Base-by-base conservation (phyloP, 2,888 invertebrate species). In the Melanchra persicariae region DNA sequence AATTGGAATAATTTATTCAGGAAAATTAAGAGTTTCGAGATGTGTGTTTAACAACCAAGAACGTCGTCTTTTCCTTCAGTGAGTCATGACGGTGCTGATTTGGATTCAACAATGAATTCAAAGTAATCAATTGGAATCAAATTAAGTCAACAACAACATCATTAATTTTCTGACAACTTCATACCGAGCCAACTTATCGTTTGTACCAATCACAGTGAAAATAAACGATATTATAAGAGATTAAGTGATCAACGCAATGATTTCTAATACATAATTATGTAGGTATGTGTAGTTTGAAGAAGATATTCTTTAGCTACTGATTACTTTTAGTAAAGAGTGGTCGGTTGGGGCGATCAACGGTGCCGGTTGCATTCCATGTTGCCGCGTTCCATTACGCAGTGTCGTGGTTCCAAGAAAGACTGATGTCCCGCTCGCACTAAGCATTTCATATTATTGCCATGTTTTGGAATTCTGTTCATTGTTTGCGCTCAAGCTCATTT, bases 401-500 rank as follows among this genome's bases (percentile, higher is more conserved):
- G 92, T 91, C 91, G 91, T 88, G 89, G 87, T 95, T 95, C 95
- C 91, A 90, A 94, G 95, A 95, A 95, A 92, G 88, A 90, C 81
- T 90, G 92, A 92, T 90, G 94, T 94, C 94, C 92, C 91, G 89
- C 94, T 94, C 94, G 90, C 95, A 94, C 95, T 90, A 89, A 91
- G 90, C 93, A 91, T 90, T 89, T 89, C 87, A 89, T 88, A 91
- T 92, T 93, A 93, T 91, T 93, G 91, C 92, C 90, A 89, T 92
- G 93, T 94, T 94, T 94, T 88, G 93, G 92, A 94, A 94, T 94
- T 92, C 91, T 94, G 91, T 90, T 93, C 94, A 94, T 94, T 94
- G 94, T 94, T 93, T 93, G 92, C 88, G 89, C 89, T 89, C 88
- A 90, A 89, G 88, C 91, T 93, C 91, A 92, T 93, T 94, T 92